phyloP scores from a whole-genome alignment of 2,888 invertebrate species.

The Drosophila affinis region DNA sequence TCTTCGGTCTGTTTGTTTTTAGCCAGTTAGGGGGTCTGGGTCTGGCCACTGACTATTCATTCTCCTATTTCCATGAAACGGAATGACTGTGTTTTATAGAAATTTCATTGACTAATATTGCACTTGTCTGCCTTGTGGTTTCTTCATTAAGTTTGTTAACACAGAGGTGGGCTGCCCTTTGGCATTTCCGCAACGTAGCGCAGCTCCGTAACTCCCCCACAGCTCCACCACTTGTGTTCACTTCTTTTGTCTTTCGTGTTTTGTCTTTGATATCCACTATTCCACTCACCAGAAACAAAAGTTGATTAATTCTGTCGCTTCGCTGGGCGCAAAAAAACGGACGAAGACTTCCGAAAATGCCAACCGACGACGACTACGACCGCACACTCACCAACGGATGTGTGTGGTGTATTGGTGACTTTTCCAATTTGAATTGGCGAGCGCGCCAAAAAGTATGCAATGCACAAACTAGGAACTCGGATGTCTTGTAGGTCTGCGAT shows the following conservation, averaged over 20 bases:
- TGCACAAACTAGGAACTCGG: slow-evolving; percentile 55
- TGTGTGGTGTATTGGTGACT: slow-evolving; percentile 9
- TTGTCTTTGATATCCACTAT: slow-evolving; percentile 42
- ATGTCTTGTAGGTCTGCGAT: slow-evolving; percentile 51
- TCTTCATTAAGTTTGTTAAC: background rate
- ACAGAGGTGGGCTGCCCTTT: background rate
- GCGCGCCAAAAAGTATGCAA: slow-evolving; percentile 77
- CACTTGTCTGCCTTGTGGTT: background rate
- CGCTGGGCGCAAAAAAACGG: slow-evolving; percentile 30
- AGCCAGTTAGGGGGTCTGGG: background rate
- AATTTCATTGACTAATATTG: background rate
- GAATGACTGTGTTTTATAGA: background rate
- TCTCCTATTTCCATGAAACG: background rate
- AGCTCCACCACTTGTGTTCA: background rate
- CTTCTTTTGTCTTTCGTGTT: slow-evolving; percentile 23
- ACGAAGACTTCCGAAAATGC: slow-evolving; percentile 9
- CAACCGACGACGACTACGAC: background rate
- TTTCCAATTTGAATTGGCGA: slow-evolving; percentile 30
- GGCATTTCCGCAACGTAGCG: slow-evolving; percentile 14
- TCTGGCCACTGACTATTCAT: background rate
- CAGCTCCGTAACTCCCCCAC: background rate
- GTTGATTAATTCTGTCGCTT: slow-evolving; percentile 49
- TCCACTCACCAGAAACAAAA: slow-evolving; percentile 68
- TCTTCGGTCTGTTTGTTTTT: background rate
- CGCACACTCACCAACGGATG: slow-evolving; percentile 15